A percentile compares a stretch with the other conserved stretches of the same genome.
Evolutionary conservation across 1,140 invertebrate species (phyloP).

Genomic region (Megalonaias nervosa): DNA sequence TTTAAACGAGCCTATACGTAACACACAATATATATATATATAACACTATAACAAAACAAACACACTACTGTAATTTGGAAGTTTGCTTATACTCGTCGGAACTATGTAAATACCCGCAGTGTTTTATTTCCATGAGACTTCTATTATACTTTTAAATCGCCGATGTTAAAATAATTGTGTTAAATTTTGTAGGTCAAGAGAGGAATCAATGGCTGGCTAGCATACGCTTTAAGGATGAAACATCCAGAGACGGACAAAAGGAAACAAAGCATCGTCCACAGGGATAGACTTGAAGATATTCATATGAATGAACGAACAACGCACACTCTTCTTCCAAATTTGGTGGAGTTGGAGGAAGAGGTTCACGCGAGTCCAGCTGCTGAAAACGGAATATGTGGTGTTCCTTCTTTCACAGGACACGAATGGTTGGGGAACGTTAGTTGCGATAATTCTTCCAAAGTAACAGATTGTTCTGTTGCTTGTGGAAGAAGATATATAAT

Average conservation of each 20-base stretch:
- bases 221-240: conserved; percentile 20
- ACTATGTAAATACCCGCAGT: no score
- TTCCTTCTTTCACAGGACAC: conserved; percentile 23
- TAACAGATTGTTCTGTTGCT: conserved; percentile 29
- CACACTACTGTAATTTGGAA: no score
- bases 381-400: conserved; percentile 24
- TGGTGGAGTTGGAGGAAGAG: conserved; percentile 96
- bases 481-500: conserved; percentile 78
- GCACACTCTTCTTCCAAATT: conserved; percentile 94
- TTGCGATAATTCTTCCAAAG: no score
- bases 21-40: no score
- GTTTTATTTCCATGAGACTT: no score
- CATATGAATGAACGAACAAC: conserved; percentile 87
- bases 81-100: no score
- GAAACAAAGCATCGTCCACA: conserved; percentile 64
- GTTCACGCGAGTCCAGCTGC: conserved; percentile 60
- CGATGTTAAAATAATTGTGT: not conserved
- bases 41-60: no score
- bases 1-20: no score
- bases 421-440: not conserved
- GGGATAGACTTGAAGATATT: conserved; percentile 76
- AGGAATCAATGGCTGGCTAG: conserved; percentile 23
- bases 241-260: conserved; percentile 21
- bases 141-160: no score
- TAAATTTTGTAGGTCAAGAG: conserved; percentile 16